These are phyloP conservation scores for Phlogophora meticulosa DNA, from an alignment of 2,888 invertebrate species.

Conservation along the genomic window DNA sequence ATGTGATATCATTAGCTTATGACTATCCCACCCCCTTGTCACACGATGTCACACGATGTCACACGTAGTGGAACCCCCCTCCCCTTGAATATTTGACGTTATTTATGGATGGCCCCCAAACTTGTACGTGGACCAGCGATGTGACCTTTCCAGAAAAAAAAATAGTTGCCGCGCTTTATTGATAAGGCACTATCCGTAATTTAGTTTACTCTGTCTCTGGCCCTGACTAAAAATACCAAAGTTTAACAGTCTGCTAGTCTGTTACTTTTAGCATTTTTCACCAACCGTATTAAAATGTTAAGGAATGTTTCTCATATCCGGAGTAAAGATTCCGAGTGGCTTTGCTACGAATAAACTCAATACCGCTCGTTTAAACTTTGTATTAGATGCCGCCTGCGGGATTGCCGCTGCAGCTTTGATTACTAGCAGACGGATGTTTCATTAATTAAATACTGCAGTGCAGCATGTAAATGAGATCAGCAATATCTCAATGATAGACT, in stretches of 20 bases:
- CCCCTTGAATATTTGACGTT: no score
- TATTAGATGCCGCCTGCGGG: neutral
- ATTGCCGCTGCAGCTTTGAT: constrained; percentile 22
- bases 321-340: constrained; percentile 25
- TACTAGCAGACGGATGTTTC: constrained; percentile 20
- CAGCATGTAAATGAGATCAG: constrained; percentile 15
- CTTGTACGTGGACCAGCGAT: no score
- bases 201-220: no score
- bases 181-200: no score
- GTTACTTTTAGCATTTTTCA: neutral
- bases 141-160: no score
- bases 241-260: neutral
- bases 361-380: neutral
- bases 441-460: constrained; percentile 24
- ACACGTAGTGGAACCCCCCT: no score
- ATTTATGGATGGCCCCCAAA: no score
- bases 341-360: constrained; percentile 30
- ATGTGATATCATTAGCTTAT: no score
- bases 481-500: constrained; percentile 4
- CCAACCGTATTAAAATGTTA: constrained; percentile 10
- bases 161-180: no score
- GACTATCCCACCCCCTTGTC: no score
- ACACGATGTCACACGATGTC: no score
- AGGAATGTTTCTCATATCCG: constrained; percentile 39
- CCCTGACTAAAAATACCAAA: neutral